A percentile compares a stretch with the other conserved stretches of the same genome.
Evolutionary conservation across 2,888 invertebrate genomes (phyloP).

Genomic region (Exephanes ischioxanthus): DNA sequence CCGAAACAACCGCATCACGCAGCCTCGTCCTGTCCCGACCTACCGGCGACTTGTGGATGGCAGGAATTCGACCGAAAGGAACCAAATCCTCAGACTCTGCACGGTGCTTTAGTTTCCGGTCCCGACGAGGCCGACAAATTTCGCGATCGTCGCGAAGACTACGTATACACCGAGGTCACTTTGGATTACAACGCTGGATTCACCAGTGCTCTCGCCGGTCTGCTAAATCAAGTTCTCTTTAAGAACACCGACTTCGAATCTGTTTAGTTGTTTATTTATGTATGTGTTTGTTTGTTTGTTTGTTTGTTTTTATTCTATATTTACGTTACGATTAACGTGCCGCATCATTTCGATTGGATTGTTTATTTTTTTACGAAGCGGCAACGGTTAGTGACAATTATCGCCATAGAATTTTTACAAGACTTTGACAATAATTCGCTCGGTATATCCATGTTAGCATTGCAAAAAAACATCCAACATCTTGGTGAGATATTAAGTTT

Average conservation of each 20-base stretch:
- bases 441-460: slow-evolving; percentile 2
- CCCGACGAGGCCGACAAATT: slow-evolving; percentile 86
- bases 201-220: slow-evolving; percentile 86
- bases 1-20: slow-evolving; percentile 86
- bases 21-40: slow-evolving; percentile 86
- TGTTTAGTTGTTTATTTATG: slow-evolving; percentile 19
- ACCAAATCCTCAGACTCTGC: slow-evolving; percentile 86
- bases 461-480: not conserved
- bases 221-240: slow-evolving; percentile 81
- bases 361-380: slow-evolving; percentile 1
- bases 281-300: slow-evolving; percentile 19
- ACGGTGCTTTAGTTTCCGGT: slow-evolving; percentile 87
- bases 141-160: slow-evolving; percentile 86
- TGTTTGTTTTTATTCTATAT: not conserved
- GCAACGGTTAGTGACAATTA: slow-evolving; percentile 28
- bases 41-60: slow-evolving; percentile 86
- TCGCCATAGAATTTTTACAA: slow-evolving; percentile 12
- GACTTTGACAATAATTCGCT: slow-evolving; percentile 3
- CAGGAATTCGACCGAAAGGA: slow-evolving; percentile 83
- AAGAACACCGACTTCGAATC: slow-evolving; percentile 50
- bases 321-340: slow-evolving; percentile 13
- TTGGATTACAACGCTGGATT: slow-evolving; percentile 87
- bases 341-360: not conserved
- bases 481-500: not conserved
- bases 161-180: slow-evolving; percentile 87